Conservation (phyloP, 2,113 vertebrate species). For the Urocynchramus pylzowi region DNA sequence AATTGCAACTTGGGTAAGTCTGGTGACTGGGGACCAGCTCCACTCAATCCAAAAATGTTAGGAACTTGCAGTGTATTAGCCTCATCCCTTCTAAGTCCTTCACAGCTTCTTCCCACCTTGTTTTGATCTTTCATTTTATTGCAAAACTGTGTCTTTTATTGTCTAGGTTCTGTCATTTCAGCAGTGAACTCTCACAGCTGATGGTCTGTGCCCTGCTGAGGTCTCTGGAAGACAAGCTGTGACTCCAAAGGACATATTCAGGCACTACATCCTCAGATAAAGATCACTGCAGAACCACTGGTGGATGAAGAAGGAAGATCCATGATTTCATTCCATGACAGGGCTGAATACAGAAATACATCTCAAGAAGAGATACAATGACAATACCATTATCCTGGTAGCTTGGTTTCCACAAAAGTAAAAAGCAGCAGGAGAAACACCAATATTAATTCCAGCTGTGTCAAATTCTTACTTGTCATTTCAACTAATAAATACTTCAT, state of each 20-base stretch:
- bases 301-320: background rate
- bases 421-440: background rate
- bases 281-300: background rate
- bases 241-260: background rate
- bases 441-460: background rate
- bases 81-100: background rate
- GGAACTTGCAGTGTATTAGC: background rate
- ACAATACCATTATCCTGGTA: accelerated
- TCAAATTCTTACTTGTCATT: background rate
- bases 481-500: background rate
- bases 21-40: background rate
- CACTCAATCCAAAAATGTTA: background rate
- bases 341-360: background rate
- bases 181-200: background rate
- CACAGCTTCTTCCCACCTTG: background rate
- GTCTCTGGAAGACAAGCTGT: background rate
- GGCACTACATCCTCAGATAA: background rate
- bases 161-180: background rate
- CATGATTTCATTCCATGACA: background rate
- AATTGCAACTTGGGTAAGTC: background rate
- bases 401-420: background rate
- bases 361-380: background rate
- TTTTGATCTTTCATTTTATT: background rate
- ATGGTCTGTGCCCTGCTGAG: background rate
- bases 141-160: background rate